phyloP scores from a whole-genome alignment of 2,113 vertebrate genomes.

The Sapayoa aenigma region DNA sequence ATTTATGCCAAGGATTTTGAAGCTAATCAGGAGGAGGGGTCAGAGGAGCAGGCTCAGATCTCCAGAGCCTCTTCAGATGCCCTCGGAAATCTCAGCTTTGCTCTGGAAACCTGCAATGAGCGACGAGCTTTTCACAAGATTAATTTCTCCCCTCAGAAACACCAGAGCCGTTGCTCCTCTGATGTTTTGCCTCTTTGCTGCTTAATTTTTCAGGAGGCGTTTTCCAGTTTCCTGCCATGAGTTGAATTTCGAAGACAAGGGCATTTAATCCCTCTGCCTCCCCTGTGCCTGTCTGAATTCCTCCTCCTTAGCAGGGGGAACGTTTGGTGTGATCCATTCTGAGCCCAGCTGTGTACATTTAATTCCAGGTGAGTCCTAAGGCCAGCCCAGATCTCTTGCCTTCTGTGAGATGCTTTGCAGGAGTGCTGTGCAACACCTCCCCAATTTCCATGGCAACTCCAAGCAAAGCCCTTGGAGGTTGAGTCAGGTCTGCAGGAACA shows the following conservation, averaged over 20 bases:
- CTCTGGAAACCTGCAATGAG: neutral
- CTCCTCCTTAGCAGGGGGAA: neutral
- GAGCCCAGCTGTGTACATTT: neutral
- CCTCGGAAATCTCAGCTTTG: neutral
- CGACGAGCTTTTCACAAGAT: rapidly evolving
- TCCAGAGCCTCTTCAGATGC: neutral
- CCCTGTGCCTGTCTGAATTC: neutral
- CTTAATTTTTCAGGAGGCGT: neutral
- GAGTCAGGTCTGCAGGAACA: neutral
- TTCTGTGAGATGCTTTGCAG: neutral
- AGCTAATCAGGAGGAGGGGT: neutral
- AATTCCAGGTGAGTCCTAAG: neutral
- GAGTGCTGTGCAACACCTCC: neutral
- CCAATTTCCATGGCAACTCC: neutral
- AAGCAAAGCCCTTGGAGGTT: neutral
- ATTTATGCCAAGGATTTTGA: neutral
- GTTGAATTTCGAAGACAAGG: neutral
- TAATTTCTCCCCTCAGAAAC: neutral
- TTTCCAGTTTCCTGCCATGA: neutral
- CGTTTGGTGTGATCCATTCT: rapidly evolving
- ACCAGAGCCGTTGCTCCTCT: neutral
- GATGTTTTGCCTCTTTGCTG: neutral
- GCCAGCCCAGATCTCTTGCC: neutral
- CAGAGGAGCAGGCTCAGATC: neutral
- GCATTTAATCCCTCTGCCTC: neutral